Evolutionary conservation across 2,113 vertebrate species (phyloP).

Genomic region (Azemiops feae): DNA sequence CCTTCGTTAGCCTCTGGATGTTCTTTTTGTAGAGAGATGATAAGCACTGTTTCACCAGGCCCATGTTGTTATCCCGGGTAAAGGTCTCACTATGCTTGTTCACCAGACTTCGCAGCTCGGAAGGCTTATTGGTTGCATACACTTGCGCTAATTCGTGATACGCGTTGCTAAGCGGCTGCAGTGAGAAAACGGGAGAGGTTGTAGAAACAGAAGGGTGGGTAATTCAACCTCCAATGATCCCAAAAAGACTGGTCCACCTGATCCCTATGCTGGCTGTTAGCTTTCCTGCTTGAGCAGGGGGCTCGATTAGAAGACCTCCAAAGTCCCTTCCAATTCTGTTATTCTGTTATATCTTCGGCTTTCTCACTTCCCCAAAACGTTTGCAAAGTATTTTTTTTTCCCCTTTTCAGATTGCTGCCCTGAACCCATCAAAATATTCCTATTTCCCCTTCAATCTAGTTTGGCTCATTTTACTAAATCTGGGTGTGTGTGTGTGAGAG

Average conservation of each 20-base stretch:
- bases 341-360: background rate
- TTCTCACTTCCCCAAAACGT: background rate
- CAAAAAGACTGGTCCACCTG: background rate
- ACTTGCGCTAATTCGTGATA: constrained; percentile 98
- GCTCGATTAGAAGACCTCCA: too few relatives aligned
- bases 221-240: background rate
- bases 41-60: constrained; percentile 96
- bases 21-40: constrained; percentile 99
- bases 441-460: background rate
- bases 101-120: constrained; percentile 89
- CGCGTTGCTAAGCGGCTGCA: constrained; percentile 94
- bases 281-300: background rate
- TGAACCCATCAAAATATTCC: background rate
- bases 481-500: too few relatives aligned
- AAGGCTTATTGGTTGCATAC: constrained; percentile 94
- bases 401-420: background rate
- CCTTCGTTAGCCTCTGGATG: constrained; percentile 98
- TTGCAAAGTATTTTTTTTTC: background rate
- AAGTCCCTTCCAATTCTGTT: background rate
- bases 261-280: background rate
- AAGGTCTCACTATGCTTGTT: constrained; percentile 94
- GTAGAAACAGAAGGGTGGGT: background rate
- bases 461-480: background rate
- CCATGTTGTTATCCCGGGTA: constrained; percentile 93
- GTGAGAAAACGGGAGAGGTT: constrained; percentile 23